These are phyloP conservation scores for Cerastis rubricosa DNA, from an alignment of 2,888 invertebrate species.

Conservation along the genomic window DNA sequence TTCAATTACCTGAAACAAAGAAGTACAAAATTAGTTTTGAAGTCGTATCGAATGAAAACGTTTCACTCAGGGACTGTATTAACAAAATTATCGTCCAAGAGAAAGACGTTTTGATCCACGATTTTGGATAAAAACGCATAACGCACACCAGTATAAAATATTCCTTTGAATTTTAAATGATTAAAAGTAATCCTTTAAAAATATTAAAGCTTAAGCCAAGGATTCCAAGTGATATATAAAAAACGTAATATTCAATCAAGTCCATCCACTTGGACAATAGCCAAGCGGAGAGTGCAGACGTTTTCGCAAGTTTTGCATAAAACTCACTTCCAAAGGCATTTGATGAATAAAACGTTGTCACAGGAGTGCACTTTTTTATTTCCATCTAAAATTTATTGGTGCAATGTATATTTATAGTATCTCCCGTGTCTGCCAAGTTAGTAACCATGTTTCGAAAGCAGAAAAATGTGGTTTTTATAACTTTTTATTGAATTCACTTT, in stretches of 20 bases:
- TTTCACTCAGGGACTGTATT: not conserved
- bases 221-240: constrained; percentile 46
- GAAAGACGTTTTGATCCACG: not conserved
- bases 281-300: constrained; percentile 81
- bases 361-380: constrained; percentile 73
- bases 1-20: constrained; percentile 56
- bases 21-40: constrained; percentile 21
- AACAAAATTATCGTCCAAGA: not conserved
- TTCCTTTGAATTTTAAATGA: not conserved
- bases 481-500: constrained; percentile 70
- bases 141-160: not conserved
- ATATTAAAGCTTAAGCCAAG: constrained; percentile 27
- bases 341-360: constrained; percentile 79
- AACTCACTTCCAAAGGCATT: constrained; percentile 80
- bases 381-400: constrained; percentile 77
- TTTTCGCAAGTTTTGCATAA: constrained; percentile 80
- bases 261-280: constrained; percentile 75
- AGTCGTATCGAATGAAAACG: not conserved
- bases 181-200: not conserved
- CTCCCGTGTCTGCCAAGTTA: constrained; percentile 78
- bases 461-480: constrained; percentile 70
- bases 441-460: constrained; percentile 71
- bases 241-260: constrained; percentile 64
- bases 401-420: constrained; percentile 79
- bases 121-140: not conserved